phyloP scores from a whole-genome alignment of 2,113 vertebrate genomes.

The Edolisoma coerulescens region DNA sequence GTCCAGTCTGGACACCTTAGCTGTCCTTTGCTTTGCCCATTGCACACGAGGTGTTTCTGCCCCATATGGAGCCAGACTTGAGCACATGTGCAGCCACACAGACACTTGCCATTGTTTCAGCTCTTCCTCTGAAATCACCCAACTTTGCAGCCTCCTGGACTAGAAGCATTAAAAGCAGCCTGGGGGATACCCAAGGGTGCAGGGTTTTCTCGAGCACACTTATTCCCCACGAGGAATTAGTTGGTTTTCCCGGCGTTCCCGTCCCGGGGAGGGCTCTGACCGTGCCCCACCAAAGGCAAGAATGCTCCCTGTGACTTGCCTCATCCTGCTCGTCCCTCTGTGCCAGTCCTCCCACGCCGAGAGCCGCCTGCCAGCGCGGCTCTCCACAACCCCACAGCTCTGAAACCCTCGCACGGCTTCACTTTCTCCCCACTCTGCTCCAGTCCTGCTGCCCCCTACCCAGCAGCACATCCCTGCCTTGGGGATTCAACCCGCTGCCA shows the following conservation, averaged over 20 bases:
- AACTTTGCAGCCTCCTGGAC: background rate
- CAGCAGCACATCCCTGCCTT: background rate
- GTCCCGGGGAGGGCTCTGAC: background rate
- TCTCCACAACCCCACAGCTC: background rate
- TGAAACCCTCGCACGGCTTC: background rate
- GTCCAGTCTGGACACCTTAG: background rate
- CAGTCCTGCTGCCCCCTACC: background rate
- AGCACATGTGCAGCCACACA: rapidly evolving
- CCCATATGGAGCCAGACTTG: rapidly evolving
- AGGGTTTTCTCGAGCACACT: rapidly evolving
- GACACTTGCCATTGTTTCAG: background rate
- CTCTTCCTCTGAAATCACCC: background rate
- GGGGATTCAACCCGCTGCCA: background rate
- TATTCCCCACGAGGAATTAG: background rate
- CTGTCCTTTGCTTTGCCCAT: background rate
- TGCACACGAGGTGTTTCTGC: background rate
- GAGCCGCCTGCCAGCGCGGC: background rate
- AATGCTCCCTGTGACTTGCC: conserved; percentile 45
- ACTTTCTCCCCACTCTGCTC: background rate
- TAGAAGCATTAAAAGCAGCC: background rate
- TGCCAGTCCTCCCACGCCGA: conserved; percentile 50
- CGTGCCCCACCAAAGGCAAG: conserved; percentile 50
- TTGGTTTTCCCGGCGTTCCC: background rate
- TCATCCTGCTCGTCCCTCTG: conserved; percentile 45
- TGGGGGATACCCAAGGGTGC: background rate